Percentiles rank a stretch among this genome's conserved stretches.
Conservation (phyloP, 1,140 invertebrate genomes). For the Tetramorium alpestre region DNA sequence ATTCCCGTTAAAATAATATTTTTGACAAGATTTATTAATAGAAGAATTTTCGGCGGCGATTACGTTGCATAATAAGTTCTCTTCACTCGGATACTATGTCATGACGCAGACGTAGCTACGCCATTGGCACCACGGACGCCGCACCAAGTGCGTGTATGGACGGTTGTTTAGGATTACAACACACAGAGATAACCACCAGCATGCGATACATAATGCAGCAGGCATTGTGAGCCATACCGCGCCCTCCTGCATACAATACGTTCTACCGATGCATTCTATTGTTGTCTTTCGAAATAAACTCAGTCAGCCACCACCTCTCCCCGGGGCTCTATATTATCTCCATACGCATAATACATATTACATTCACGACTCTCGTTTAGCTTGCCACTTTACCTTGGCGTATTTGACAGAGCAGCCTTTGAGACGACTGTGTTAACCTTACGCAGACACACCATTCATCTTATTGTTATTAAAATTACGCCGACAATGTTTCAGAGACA, state of each 20-base stretch:
- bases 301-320: slow-evolving; percentile 75
- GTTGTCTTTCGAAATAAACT: slow-evolving; percentile 81
- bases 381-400: slow-evolving; percentile 66
- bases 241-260: slow-evolving; percentile 82
- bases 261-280: slow-evolving; percentile 81
- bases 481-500: slow-evolving; percentile 7
- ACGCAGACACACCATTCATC: background rate
- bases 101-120: slow-evolving; percentile 40
- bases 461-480: slow-evolving; percentile 18
- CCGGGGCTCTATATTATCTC: slow-evolving; percentile 75
- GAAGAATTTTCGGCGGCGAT: background rate
- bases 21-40: background rate
- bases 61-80: slow-evolving; percentile 34
- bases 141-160: slow-evolving; percentile 69
- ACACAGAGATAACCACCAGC: slow-evolving; percentile 74
- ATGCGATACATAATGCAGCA: slow-evolving; percentile 83
- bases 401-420: slow-evolving; percentile 64
- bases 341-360: slow-evolving; percentile 77
- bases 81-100: slow-evolving; percentile 4
- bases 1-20: background rate
- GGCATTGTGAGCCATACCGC: slow-evolving; percentile 80
- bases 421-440: slow-evolving; percentile 69
- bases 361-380: slow-evolving; percentile 72
- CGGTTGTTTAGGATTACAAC: slow-evolving; percentile 78
- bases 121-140: slow-evolving; percentile 54